Evolutionary conservation across 1,140 invertebrate genomes (phyloP).

Genomic region (Scaptomyza pallida): DNA sequence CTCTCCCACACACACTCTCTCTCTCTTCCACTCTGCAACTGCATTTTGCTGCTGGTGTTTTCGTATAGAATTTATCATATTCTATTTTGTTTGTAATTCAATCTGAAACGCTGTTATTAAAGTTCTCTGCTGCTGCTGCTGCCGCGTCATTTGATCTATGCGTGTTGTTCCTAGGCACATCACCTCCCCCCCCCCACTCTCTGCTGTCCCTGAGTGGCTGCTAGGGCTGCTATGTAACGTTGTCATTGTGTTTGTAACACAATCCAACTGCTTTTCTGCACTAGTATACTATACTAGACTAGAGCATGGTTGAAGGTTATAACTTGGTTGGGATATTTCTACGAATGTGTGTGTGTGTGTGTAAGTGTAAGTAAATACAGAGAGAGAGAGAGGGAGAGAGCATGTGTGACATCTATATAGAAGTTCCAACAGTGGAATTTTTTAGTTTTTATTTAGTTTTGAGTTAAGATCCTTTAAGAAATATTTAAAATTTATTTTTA

Average conservation of each 20-base stretch:
- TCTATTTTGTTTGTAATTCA: conserved; percentile 80
- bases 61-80: conserved; percentile 80
- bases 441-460: no score
- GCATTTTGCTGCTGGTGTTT: conserved; percentile 67
- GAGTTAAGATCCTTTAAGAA: no score
- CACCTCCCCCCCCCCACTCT: background rate
- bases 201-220: conserved; percentile 59
- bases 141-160: conserved; percentile 69
- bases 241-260: conserved; percentile 61
- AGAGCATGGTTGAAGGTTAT: conserved; percentile 4
- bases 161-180: conserved; percentile 25
- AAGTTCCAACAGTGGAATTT: no score
- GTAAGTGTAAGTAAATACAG: conserved; percentile 9
- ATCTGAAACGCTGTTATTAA: conserved; percentile 75
- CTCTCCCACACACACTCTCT: conserved; percentile 8
- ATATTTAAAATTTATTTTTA: no score
- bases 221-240: conserved; percentile 40
- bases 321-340: conserved; percentile 4
- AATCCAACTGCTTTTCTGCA: conserved; percentile 16
- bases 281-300: no score
- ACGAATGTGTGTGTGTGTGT: conserved; percentile 6
- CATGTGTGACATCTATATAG: no score
- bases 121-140: conserved; percentile 79
- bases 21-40: conserved; percentile 12
- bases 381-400: background rate